Percentiles rank a stretch among this genome's conserved stretches.
Evolutionary conservation across 2,113 vertebrate species (phyloP).

Genomic region (Rhinopomastus cyanomelas): DNA sequence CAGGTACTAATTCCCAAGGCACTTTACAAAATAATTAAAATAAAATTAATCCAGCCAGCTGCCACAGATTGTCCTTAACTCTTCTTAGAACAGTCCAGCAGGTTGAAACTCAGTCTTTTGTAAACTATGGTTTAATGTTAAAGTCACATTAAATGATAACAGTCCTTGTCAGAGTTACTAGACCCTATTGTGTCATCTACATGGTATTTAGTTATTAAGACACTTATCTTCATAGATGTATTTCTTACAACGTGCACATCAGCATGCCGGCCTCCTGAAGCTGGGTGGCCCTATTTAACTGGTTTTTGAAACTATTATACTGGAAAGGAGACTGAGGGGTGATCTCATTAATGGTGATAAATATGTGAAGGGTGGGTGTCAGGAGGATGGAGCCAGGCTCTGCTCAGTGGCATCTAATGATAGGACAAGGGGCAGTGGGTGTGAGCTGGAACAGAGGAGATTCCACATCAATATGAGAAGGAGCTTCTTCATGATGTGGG

Average conservation of each 20-base stretch:
- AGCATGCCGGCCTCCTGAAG: not conserved
- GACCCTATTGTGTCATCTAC: not conserved
- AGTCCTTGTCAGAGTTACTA: not conserved
- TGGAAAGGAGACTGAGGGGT: too few species aligned
- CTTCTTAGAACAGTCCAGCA: not conserved
- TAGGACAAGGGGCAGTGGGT: too few species aligned
- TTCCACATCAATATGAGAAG: too few species aligned
- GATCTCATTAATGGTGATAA: too few species aligned
- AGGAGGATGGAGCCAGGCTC: too few species aligned
- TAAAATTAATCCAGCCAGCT: not conserved
- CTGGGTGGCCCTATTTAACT: not conserved
- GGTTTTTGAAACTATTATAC: not conserved
- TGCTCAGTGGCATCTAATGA: too few species aligned
- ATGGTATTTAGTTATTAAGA: not conserved
- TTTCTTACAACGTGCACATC: not conserved
- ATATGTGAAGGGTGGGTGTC: too few species aligned
- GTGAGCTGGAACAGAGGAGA: too few species aligned
- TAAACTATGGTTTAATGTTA: not conserved
- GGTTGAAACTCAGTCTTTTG: not conserved
- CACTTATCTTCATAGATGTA: not conserved
- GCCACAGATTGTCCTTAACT: not conserved
- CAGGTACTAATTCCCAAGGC: not conserved
- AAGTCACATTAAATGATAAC: not conserved
- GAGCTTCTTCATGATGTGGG: too few species aligned
- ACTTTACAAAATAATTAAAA: not conserved